These are phyloP conservation scores for Idris sp. DNA, from an alignment of 1,140 invertebrate genomes.

Conservation along the genomic window DNA sequence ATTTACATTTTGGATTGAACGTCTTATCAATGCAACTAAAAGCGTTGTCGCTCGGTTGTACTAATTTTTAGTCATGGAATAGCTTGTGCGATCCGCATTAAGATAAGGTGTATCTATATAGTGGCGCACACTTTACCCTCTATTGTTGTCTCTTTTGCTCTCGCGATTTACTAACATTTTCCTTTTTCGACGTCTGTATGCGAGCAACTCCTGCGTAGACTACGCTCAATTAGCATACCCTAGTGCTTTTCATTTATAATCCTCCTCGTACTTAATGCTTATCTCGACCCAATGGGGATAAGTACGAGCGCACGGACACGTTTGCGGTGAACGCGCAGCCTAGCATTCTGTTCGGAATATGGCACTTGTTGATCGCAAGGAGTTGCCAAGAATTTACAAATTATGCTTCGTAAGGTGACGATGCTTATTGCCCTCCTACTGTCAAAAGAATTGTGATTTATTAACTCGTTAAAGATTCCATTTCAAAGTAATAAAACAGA, in stretches of 20 bases:
- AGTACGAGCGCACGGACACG: conserved; percentile 47
- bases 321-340: conserved; percentile 34
- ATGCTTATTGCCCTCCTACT: conserved; percentile 36
- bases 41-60: conserved; percentile 15
- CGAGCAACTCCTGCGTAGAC: conserved; percentile 47
- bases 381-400: conserved; percentile 54
- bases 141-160: conserved; percentile 15
- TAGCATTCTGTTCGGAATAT: conserved; percentile 42
- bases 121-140: conserved; percentile 46
- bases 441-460: conserved; percentile 32
- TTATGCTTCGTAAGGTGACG: conserved; percentile 42
- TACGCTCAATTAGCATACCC: conserved; percentile 64
- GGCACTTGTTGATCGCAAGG: conserved; percentile 64
- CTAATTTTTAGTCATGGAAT: conserved; percentile 64
- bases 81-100: conserved; percentile 62
- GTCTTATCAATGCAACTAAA: conserved; percentile 35
- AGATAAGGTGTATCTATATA: conserved; percentile 54
- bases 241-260: conserved; percentile 65
- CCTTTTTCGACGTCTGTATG: conserved; percentile 30
- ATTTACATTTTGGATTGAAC: not conserved
- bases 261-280: conserved; percentile 61
- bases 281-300: conserved; percentile 57
- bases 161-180: conserved; percentile 4
- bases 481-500: too few species aligned
- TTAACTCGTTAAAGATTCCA: conserved; percentile 4